Base-by-base conservation (phyloP, 2,113 vertebrate species). In the Podarcis cretensis region DNA sequence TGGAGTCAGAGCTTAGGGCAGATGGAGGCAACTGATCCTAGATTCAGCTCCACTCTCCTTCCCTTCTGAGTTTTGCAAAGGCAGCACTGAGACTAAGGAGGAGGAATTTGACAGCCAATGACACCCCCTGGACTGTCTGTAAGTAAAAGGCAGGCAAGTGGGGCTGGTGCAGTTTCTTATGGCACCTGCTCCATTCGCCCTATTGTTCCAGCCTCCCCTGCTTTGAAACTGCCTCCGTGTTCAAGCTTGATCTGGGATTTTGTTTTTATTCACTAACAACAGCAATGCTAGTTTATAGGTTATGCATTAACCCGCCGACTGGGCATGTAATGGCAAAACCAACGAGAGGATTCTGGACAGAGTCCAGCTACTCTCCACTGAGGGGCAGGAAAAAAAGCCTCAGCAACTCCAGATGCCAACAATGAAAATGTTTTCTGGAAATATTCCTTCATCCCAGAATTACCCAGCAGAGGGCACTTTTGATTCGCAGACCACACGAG, bases 391-490 rank as follows among this genome's bases (percentile, higher is more conserved):
- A 88, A 68, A 76, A 89, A 89, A 89, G 87, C 65, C 48, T 87
- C 48, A 89, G 90, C 18, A 14, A 16, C 54, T 69, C 59, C 30
- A 89, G 88, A 20, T 3, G 27, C 0, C 68, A n/a, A 13, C n/a
- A 59, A 82, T 69, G 83, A 27, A 73, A 88, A 69, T 0, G 2
- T 79, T n/a, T 74, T 3, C 89, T 79, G 88, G 83, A 82, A 87
- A 54, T 0, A 16, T 87, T 88, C 85, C 89, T 86, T 76, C 84
- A 65, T 90, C n/a, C 89, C 93, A 66, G 57, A 77, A 63, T 84
- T 83, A 89, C 91, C 95, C 96, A 96, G 96, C 94, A 97, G 96
- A 97, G 95, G 96, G 96, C 95, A 93, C 89, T 93, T 94, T 40
- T 83, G 96, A 92, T 92, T 94, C 96, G 91, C 88, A 88, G 78